phyloP scores from a whole-genome alignment of 2,113 vertebrate genomes.

The Solenodon paradoxus region DNA sequence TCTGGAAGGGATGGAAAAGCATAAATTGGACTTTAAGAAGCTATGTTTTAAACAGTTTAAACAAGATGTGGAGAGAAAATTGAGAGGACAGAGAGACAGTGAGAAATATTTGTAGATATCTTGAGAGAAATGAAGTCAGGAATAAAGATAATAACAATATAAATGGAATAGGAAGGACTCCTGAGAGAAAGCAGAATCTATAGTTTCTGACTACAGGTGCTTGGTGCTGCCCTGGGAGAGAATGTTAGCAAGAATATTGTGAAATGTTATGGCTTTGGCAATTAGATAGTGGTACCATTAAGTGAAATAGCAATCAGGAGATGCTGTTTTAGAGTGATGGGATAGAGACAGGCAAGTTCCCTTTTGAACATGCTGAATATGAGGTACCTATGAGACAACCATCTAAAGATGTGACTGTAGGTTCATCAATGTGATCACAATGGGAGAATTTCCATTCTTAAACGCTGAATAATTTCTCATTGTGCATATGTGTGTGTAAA shows the following conservation, averaged over 20 bases:
- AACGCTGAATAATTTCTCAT: no score
- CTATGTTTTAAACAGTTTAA: neutral
- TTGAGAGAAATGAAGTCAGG: neutral
- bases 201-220: neutral
- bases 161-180: neutral
- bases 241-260: neutral
- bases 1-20: neutral
- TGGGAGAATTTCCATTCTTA: neutral
- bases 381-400: neutral
- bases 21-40: neutral
- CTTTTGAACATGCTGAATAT: neutral
- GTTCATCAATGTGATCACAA: neutral
- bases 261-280: neutral
- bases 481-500: no score
- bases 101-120: neutral
- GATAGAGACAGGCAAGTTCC: neutral
- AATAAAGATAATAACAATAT: neutral
- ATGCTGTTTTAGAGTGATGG: neutral
- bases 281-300: neutral
- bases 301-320: neutral
- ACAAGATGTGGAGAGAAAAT: neutral
- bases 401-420: neutral
- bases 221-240: neutral
- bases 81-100: neutral
- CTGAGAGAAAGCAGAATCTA: neutral